A percentile compares a stretch with the other conserved stretches of the same genome.
phyloP scores from a whole-genome alignment of 2,113 vertebrate species.

The Electrona antarctica region DNA sequence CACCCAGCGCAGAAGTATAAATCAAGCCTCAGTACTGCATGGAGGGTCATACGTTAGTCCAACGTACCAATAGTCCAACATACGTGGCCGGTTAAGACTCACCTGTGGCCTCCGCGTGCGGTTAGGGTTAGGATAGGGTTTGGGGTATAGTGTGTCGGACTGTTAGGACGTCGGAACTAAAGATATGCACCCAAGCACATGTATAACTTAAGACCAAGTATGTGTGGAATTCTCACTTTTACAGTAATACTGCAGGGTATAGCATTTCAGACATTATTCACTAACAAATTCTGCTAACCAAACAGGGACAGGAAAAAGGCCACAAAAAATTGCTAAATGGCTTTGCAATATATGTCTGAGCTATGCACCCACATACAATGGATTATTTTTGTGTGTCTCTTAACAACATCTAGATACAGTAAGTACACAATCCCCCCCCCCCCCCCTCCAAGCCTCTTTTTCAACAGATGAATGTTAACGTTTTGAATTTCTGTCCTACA shows the following conservation, averaged over 20 bases:
- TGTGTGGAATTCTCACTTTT: constrained; percentile 14
- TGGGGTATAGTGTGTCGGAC: too few relatives aligned
- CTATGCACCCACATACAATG: constrained; percentile 24
- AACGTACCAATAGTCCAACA: too few relatives aligned
- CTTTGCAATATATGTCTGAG: constrained; percentile 32
- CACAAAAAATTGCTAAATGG: constrained; percentile 62
- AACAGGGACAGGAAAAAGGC: constrained; percentile 55
- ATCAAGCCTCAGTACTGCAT: too few relatives aligned
- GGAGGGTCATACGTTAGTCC: too few relatives aligned
- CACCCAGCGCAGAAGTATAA: too few relatives aligned
- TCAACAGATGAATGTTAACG: constrained; percentile 7
- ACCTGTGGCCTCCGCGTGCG: too few relatives aligned
- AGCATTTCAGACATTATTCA: constrained; percentile 9
- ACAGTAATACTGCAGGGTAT: constrained; percentile 35
- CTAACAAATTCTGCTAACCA: constrained; percentile 44
- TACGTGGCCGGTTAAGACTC: too few relatives aligned
- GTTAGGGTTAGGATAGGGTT: too few relatives aligned
- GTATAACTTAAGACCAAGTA: too few relatives aligned
- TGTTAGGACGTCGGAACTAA: too few relatives aligned
- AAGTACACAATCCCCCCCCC: constrained; percentile 22
- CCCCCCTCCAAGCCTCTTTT: constrained; percentile 6
- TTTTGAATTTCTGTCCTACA: constrained; percentile 39
- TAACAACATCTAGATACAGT: constrained; percentile 30
- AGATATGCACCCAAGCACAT: too few relatives aligned
- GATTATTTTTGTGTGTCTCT: constrained; percentile 28